Percentiles rank a stretch among this genome's conserved stretches.
These are phyloP conservation scores for Arvicola amphibius DNA, from an alignment of 2,797 vertebrate genomes.

Conservation along the genomic window DNA sequence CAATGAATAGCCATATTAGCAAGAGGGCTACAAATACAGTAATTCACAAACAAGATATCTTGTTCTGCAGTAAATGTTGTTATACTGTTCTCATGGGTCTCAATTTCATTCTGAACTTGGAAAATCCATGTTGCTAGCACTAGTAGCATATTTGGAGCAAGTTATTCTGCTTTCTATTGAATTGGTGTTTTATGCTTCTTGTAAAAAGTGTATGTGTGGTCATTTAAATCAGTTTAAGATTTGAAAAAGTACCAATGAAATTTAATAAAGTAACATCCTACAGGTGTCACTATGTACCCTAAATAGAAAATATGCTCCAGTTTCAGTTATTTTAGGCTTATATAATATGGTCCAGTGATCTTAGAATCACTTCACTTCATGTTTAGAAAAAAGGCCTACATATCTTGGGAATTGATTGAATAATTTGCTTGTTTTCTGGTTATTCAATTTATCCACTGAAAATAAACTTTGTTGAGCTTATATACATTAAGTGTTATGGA, in stretches of 20 bases:
- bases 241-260: not conserved
- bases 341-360: not conserved
- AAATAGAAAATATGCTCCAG: slow-evolving; percentile 8
- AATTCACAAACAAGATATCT: not conserved
- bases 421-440: not conserved
- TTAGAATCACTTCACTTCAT: slow-evolving; percentile 13
- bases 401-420: not conserved
- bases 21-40: not conserved
- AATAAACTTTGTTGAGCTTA: slow-evolving; percentile 10
- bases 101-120: not conserved
- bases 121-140: not conserved
- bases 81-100: not conserved
- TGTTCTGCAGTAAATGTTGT: not conserved
- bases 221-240: slow-evolving; percentile 46
- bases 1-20: not conserved
- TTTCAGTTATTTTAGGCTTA: slow-evolving; percentile 48
- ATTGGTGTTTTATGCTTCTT: slow-evolving; percentile 36
- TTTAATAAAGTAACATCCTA: slow-evolving; percentile 45
- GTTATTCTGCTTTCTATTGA: slow-evolving; percentile 8
- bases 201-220: not conserved
- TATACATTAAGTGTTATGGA: slow-evolving; percentile 10
- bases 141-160: not conserved
- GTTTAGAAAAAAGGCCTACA: not conserved
- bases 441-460: slow-evolving; percentile 24
- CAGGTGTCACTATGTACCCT: not conserved